These are phyloP conservation scores for Trichogramma dendrolimi DNA, from an alignment of 2,888 invertebrate species.

Conservation along the genomic window DNA sequence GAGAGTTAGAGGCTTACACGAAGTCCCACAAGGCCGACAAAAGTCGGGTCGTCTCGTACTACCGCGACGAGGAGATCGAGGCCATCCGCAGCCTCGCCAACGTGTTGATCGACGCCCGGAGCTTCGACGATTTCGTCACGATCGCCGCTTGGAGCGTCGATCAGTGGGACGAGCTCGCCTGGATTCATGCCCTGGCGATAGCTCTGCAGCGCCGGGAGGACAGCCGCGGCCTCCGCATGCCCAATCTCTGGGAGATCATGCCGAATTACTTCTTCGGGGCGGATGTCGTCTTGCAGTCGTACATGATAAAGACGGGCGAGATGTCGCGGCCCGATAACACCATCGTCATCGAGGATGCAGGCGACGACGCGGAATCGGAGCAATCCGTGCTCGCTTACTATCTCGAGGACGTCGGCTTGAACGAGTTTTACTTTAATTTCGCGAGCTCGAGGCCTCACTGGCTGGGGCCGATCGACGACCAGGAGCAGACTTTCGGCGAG, in stretches of 20 bases:
- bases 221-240: conserved; percentile 58
- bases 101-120: conserved; percentile 59
- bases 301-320: conserved; percentile 38
- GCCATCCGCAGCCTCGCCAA: conserved; percentile 58
- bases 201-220: conserved; percentile 61
- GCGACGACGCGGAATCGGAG: conserved; percentile 50
- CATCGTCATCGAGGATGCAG: conserved; percentile 54
- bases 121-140: conserved; percentile 61
- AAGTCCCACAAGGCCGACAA: conserved; percentile 43
- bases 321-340: conserved; percentile 52
- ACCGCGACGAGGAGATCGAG: conserved; percentile 48
- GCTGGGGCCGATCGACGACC: conserved; percentile 55
- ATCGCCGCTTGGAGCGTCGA: conserved; percentile 59
- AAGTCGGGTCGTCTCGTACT: conserved; percentile 45
- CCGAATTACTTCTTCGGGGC: conserved; percentile 64
- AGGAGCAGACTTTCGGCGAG: conserved; percentile 55
- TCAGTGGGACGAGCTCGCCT: conserved; percentile 61
- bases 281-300: conserved; percentile 53
- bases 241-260: conserved; percentile 66
- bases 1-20: conserved; percentile 52
- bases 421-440: conserved; percentile 62
- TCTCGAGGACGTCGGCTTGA: conserved; percentile 69
- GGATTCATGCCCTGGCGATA: conserved; percentile 60
- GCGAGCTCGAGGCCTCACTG: conserved; percentile 64
- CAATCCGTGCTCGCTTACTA: conserved; percentile 61